Evolutionary conservation across 2,797 vertebrate species (phyloP), one percentile per base, ranked within the genome.

Genomic region (Diceros bicornis): DNA sequence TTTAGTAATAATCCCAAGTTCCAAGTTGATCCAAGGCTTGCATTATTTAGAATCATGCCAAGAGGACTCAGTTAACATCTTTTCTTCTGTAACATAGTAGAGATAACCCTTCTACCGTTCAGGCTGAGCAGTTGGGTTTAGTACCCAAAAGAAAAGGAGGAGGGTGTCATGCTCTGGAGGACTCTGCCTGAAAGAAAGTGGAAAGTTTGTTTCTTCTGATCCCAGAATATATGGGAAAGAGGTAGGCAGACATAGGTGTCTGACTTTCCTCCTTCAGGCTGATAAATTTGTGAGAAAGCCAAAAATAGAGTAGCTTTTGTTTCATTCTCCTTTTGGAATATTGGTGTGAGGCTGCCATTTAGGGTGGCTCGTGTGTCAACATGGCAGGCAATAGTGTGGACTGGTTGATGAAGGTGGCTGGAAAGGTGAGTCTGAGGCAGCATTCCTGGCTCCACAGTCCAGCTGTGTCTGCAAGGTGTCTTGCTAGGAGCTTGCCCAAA

Each of bases 1-100:
- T 62, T 72, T 64, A 93, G 81, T 81, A 81, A 74, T 81, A 81
- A 86, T 82, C n/a, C 16, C 68, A 62, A 62, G 5, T 81, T 95
- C 71, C 68, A 81, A 55, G 20, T 20, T 64, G 7, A 66, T n/a
- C 21, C 37, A 72, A 79, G 59, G 32, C 52, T 91, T 85, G 69
- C 34, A 23, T 92, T 72, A 20, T 59, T 91, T 91, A 92, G 88
- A 71, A 68, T 72, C 14, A 5, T 57, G 21, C 71, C 47, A 57
- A 78, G 89, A 64, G 20, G 6, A 66, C 29, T 66, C 34, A 79
- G n/a, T 72, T 62, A 11, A 34, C 16, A 2, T 44, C n/a, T 77
- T 87, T 93, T 89, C 71, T 82, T 85, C 82, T 47, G 4, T 41
- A 64, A 18, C 74, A 55, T 32, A 87, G 52, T 52, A 92, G 90